A percentile compares a stretch with the other conserved stretches of the same genome.
Conservation (phyloP, 2,888 invertebrate species). For the Machimus rusticus region DNA sequence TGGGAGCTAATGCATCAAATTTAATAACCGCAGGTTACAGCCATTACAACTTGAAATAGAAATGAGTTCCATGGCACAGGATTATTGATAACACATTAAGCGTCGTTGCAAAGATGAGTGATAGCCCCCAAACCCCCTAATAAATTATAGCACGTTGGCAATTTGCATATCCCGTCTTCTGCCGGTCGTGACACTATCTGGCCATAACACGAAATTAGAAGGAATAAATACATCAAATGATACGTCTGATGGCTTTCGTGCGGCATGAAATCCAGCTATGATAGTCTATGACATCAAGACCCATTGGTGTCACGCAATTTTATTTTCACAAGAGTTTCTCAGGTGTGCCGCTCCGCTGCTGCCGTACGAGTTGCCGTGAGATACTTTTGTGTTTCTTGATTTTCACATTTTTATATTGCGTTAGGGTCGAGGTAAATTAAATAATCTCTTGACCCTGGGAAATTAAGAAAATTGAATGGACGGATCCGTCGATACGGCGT, state of each 20-base stretch:
- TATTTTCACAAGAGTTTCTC: not conserved
- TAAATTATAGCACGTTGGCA: not conserved
- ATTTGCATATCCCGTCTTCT: not conserved
- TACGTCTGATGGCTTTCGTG: not conserved
- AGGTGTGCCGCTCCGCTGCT: not conserved
- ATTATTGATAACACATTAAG: not conserved
- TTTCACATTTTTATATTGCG: not conserved
- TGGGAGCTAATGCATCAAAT: not conserved
- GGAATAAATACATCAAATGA: not conserved
- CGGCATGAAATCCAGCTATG: not conserved
- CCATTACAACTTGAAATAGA: not conserved
- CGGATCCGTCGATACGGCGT: not conserved
- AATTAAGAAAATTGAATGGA: not conserved
- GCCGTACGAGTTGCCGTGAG: not conserved
- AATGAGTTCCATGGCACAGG: not conserved
- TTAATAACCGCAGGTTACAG: not conserved
- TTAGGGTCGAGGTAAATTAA: not conserved
- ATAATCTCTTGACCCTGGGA: not conserved
- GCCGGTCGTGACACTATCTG: not conserved
- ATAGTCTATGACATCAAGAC: not conserved
- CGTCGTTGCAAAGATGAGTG: not conserved
- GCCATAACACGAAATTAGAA: not conserved
- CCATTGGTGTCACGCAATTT: not conserved
- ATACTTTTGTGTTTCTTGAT: not conserved
- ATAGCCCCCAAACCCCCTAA: not conserved